These are phyloP conservation scores for Notarius lentiginosus DNA, from an alignment of 2,113 vertebrate genomes.

Conservation along the genomic window DNA sequence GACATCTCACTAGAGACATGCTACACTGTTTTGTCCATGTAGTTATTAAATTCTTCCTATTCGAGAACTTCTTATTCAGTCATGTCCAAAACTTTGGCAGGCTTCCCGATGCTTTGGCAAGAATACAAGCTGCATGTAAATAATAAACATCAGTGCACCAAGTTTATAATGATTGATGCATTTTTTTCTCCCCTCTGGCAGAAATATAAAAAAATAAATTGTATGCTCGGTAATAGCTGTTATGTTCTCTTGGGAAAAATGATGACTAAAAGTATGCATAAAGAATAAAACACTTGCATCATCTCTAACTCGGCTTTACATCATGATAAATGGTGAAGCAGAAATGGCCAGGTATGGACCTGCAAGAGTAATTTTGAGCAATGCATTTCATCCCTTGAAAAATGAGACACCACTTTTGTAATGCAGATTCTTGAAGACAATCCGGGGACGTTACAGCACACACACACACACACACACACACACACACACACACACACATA, in stretches of 20 bases:
- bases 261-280: constrained; percentile 2
- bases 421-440: neutral
- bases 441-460: neutral
- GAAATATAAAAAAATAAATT: constrained; percentile 18
- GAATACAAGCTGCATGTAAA: constrained; percentile 5
- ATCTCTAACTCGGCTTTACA: neutral
- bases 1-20: neutral
- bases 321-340: neutral
- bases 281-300: neutral
- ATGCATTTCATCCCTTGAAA: neutral
- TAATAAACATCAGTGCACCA: constrained; percentile 17
- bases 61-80: neutral
- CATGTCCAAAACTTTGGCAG: neutral
- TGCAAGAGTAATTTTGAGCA: neutral
- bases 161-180: neutral
- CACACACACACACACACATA: no score
- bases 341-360: neutral
- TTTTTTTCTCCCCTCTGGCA: neutral
- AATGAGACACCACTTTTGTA: neutral
- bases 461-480: neutral
- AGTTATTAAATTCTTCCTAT: constrained; percentile 17
- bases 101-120: neutral
- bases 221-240: neutral
- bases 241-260: neutral
- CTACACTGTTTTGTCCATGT: neutral